Base-by-base conservation (phyloP, 1,140 invertebrate species). In the Drosophila orosa region DNA sequence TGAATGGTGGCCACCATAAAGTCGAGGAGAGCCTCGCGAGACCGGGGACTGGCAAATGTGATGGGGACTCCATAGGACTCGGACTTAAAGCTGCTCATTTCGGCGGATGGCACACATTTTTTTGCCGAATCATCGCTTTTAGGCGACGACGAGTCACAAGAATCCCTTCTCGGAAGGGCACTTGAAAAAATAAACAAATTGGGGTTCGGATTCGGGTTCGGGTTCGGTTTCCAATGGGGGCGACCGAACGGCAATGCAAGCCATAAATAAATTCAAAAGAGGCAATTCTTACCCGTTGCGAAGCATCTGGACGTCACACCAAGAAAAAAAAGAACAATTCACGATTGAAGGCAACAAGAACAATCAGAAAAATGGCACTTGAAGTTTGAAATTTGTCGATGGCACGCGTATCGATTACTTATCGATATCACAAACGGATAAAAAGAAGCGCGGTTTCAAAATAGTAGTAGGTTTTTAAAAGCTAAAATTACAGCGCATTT, bases 1-100 rank as follows among this genome's bases (percentile, higher is more conserved):
- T 44, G 24, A n/a, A 79, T 55, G 40, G 35, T 15, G 7, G 44
- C 15, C 7, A 40, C 57, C 13, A 79, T 6, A 1, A 40, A 68
- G 29, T 74, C 40, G 7, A 54, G 37, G 13, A 29, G 33, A 1
- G 45, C 27, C 15, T 25, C 5, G 6, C 5, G 7, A 13, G 60
- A 39, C 10, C 2, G 6, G 1, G 45, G 52, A 1, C 27, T 58
- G n/a, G 33, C 22, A 62, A 58, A 78, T 10, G 35, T 58, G 15
- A 62, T 62, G 35, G 25, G 8, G 7, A 78, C 22, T 2, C 22
- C 57, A 25, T 73, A 13, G 27, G 15, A 24, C 27, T 33, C 45
- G 4, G 19, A 17, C 13, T 5, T 22, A 13, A 60, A 50, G 22
- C 15, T 60, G 29, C 29, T 5, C 5, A 60, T 19, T 13, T 22